Evolutionary conservation across 2,113 vertebrate species (phyloP).

Genomic region (Elaphurus davidianus): DNA sequence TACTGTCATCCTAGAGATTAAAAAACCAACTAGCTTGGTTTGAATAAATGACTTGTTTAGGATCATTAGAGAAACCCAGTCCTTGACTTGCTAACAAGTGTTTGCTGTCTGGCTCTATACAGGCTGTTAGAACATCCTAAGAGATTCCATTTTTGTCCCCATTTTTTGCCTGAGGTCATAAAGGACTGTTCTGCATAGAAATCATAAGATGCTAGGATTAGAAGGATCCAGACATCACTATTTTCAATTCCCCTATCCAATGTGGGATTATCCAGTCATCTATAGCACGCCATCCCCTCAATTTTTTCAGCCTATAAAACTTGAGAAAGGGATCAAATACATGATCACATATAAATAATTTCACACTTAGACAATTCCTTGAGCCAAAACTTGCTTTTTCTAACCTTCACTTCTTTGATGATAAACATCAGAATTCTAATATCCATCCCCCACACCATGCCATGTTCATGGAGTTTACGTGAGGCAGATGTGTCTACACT

Average conservation of each 20-base stretch:
- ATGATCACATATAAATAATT: neutral
- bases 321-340: neutral
- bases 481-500: neutral
- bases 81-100: neutral
- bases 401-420: neutral
- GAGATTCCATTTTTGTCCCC: neutral
- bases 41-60: no score
- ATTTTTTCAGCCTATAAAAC: neutral
- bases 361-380: neutral
- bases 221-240: neutral
- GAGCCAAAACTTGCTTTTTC: neutral
- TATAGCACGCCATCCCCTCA: neutral
- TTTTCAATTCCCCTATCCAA: neutral
- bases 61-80: neutral
- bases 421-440: neutral
- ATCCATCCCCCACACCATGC: neutral
- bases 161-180: neutral
- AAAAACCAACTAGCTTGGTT: no score
- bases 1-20: no score
- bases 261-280: neutral
- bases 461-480: rapidly evolving
- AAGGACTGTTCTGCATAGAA: neutral
- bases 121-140: neutral
- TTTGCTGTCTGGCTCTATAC: neutral
- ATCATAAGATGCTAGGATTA: neutral